A percentile compares a stretch with the other conserved stretches of the same genome.
Evolutionary conservation across 2,797 vertebrate genomes (phyloP).

Genomic region (Artibeus lituratus): DNA sequence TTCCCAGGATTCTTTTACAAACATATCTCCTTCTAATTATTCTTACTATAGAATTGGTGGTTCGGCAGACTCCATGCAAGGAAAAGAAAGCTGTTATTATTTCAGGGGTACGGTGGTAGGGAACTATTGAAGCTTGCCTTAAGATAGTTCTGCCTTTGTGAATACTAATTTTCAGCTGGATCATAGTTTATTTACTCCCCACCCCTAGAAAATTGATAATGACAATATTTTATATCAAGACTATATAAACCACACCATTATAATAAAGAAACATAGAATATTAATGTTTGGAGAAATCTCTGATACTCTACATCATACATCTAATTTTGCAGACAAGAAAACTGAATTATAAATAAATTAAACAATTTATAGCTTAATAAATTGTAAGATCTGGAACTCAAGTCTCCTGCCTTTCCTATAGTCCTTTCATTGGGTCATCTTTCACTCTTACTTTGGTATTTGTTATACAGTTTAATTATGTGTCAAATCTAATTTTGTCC

Average conservation of each 20-base stretch:
- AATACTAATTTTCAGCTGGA: conserved; percentile 37
- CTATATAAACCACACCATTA: not conserved
- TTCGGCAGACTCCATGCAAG: not conserved
- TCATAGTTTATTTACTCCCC: not conserved
- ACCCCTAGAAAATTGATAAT: conserved; percentile 13
- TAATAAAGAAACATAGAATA: conserved; percentile 12
- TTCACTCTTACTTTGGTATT: not conserved
- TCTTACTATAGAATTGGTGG: conserved; percentile 1
- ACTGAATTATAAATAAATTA: conserved; percentile 1
- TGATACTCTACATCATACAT: conserved; percentile 1
- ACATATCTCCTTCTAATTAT: conserved; percentile 55
- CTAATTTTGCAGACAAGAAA: conserved; percentile 48
- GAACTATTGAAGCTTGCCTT: not conserved
- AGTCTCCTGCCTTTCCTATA: not conserved
- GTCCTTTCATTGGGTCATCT: not conserved
- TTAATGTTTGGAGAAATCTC: not conserved
- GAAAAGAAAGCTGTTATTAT: conserved; percentile 49
- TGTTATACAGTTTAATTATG: not conserved
- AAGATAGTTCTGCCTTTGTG: conserved; percentile 38
- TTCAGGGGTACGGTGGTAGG: not conserved
- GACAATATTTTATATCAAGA: conserved; percentile 28
- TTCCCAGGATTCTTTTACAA: conserved; percentile 41
- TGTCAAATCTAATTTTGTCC: not conserved
- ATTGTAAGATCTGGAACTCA: not conserved
- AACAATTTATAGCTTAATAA: not conserved